Base-by-base conservation (phyloP, 2,113 vertebrate species). In the Nycticryphes semicollaris region DNA sequence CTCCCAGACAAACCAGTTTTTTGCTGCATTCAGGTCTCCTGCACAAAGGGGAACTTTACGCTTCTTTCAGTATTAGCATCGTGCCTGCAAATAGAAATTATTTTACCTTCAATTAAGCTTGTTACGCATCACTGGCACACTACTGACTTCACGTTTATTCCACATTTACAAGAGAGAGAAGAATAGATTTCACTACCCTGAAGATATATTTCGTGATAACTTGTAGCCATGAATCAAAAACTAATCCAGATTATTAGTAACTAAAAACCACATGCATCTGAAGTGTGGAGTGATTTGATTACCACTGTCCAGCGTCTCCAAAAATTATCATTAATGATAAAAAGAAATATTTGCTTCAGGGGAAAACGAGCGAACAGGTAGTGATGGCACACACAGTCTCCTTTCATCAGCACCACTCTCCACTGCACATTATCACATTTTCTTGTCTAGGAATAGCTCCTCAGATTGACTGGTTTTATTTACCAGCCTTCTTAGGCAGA, bases 41-140 rank as follows among this genome's bases (percentile, higher is more conserved):
- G 62, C 69, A 91, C 68, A 84, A 93, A 93, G 83, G 20, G 86
- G 66, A 96, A 81, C 35, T 96, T 89, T 57, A 17, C 51, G 90
- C 30, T 93, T 90, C 94, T 96, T 95, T 96, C 95, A 90, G 30
- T 87, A 90, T 94, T 96, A 95, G 69, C 80, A 79, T 15, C 72
- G 48, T 62, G 53, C 41, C 74, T 93, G 62, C 69, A 95, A 93
- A 96, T 63, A 95, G 88, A 96, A 92, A 90, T 82, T 9, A 57
- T 62, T 89, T 82, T 76, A 48, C 27, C 57, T 93, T 89, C 80
- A 95, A 79, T 79, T 94, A 84, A 56, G 12, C 78, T 93, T 94
- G 78, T 41, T 91, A 69, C 6, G 62, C 77, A 76, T 82, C 92
- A 92, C 39, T 75, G 56, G 62, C 95, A 76, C n/a, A 54, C 28